Base-by-base conservation (phyloP, 2,797 vertebrate species). In the Protonibea diacanthus region DNA sequence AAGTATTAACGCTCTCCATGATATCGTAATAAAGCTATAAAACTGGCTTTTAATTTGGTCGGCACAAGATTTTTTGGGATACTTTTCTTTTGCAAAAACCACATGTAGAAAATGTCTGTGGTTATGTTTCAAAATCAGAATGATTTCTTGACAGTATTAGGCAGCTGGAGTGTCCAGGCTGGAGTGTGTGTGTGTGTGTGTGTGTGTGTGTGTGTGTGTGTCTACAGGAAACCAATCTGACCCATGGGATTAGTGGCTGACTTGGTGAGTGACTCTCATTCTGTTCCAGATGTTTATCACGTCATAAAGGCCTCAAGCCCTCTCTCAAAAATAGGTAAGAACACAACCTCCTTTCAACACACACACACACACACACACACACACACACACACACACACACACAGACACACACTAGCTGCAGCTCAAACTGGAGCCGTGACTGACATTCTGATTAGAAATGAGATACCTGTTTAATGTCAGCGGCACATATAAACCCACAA, bases 271-370 rank as follows among this genome's bases (percentile, higher is more conserved):
- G 86, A 83, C 85, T 88, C 72, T 90, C 67, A 73, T 91, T 83
- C 87, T 87, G 85, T 86, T 93, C 84, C 90, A 93, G 90, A 93
- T 93, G 92, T 93, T 94, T 90, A 90, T 92, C 88, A 84, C 74
- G 42, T 91, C 86, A 92, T 91, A 86, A 90, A 91, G 80, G 82
- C 84, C 74, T 67, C 74, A 27, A 85, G 70, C 70, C 64, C 60
- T 71, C 61, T 55, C 86, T 69, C 56, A 83, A 83, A 81, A 88
- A 82, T 80, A 90, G 78, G 85, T 84, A 88, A 49, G 82, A 88
- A 90, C 88, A 89, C 82, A 86, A 81, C 48, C 83, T 79, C 76
- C 78, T 84, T 77, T 92, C 82, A 84, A 73, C 74, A 58, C 49
- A 71, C 48, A 63, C 66, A 76, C 57, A 73, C 74, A 78, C 78